A percentile compares a stretch with the other conserved stretches of the same genome.
These are phyloP conservation scores for Arothron firmamentum DNA, from an alignment of 2,113 vertebrate species.

Conservation along the genomic window DNA sequence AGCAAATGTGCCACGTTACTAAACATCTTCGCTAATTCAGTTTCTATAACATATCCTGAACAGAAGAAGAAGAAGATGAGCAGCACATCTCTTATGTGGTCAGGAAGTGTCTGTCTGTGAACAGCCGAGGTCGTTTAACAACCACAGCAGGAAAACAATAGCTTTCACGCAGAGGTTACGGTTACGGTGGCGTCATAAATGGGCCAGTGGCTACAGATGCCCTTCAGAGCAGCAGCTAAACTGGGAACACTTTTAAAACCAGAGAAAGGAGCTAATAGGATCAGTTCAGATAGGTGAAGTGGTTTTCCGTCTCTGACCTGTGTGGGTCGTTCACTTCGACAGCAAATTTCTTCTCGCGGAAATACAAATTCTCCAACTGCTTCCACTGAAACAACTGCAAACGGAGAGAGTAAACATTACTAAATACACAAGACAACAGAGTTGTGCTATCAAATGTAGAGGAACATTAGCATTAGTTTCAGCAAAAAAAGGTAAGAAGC, in stretches of 20 bases:
- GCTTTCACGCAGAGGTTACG: constrained; percentile 40
- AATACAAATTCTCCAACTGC: constrained; percentile 97
- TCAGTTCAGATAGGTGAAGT: constrained; percentile 6
- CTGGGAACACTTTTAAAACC: constrained; percentile 26
- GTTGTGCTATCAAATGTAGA: background rate
- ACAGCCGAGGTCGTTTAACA: constrained; percentile 9
- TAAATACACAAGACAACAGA: constrained; percentile 23
- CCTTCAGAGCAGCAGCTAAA: too few relatives aligned
- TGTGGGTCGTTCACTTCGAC: constrained; percentile 95
- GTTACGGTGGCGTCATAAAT: constrained; percentile 36
- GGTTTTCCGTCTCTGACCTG: constrained; percentile 77
- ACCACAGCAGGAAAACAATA: constrained; percentile 25
- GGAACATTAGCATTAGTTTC: background rate
- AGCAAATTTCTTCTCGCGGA: constrained; percentile 98
- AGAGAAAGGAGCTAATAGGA: constrained; percentile 11
- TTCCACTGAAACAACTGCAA: constrained; percentile 95
- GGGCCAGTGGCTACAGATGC: too few relatives aligned
- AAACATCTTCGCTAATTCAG: too few relatives aligned
- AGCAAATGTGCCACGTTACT: too few relatives aligned
- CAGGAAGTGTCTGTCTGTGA: constrained; percentile 9
- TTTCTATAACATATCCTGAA: background rate
- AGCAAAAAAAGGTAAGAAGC: constrained; percentile 4
- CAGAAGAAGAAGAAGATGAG: background rate
- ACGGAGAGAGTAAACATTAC: constrained; percentile 26
- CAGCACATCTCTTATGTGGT: background rate